Evolutionary conservation across 1,140 invertebrate species (phyloP), one percentile per base, ranked within the genome.

Genomic region (Druon quercuslanigerum): DNA sequence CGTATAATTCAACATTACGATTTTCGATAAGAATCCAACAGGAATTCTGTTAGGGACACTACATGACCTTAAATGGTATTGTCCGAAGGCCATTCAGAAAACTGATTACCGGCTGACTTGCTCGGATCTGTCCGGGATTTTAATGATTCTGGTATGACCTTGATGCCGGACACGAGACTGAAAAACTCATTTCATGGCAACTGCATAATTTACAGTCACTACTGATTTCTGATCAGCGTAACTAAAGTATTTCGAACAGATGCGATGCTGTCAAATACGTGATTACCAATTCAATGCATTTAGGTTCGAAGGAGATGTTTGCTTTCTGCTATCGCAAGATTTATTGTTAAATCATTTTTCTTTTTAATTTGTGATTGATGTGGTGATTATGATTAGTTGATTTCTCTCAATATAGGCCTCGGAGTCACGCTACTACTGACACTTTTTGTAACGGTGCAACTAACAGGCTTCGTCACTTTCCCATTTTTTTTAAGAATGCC

Each of bases 11-110:
- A 66, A n/a, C 60, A 66, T 66, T n/a, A 33, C 60, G 60, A 66
- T 66, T 66, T 66, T 66, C 60, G 60, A 66, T 66, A 66, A 66
- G 60, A 25, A 66, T 66, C 60, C 60, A 46, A 33, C 9, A 66
- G 60, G 60, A 66, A 66, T 66, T 66, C 60, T 40, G 60, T 40
- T 66, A 66, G 60, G 60, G 40, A 46, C 60, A 66, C 60, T 66
- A 66, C 60, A 46, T 66, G 60, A 66, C 60, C 40, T 66, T 40
- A 66, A 66, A 66, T 66, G 60, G 60, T 8, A 46, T 66, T 66
- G 25, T 7, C n/a, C 25, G 25, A 66, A 66, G 60, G 60, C 9
- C 60, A 66, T 40, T 66, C 13, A 40, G 60, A 66, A 66, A 66
- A 66, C 14, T 66, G 60, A 66, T 66, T 66, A 66, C 60, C 60